Base-by-base conservation (phyloP, 53 echinoderm and acorn worm genomes). In the Stichopus horrens region DNA sequence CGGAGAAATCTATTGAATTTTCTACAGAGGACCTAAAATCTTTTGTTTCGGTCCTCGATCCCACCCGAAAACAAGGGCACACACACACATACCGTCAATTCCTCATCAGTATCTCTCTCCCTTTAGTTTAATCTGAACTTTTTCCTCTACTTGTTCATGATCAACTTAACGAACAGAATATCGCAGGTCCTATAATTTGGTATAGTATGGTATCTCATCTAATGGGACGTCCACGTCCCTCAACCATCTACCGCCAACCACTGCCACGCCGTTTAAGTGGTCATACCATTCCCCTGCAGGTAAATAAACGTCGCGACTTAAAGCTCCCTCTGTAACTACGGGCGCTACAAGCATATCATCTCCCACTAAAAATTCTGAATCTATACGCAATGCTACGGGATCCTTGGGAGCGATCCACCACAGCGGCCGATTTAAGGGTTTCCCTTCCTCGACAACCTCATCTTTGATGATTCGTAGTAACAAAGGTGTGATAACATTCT, bases 381-480 rank as follows among this genome's bases (percentile, higher is more conserved):
- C 96, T 9, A 89, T 93, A n/a, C 37, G 11, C 5, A 90, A 66
- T 5, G 96, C 92, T 8, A 90, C 88, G 83, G 76, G 87, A 56
- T 94, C 94, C 11, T 91, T 66, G 1, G 96, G 96, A 2, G 94
- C 94, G 54, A 96, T 93, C 96, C 96, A 96, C 96, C 96, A 96
- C 5, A 96, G 53, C 10, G 96, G 96, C 14, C 94, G 92, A 73
- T 95, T 90, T 73, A 96, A 89, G 55, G 94, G 94, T 73, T 92
- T 85, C 54, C 94, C 96, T 76, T 85, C 82, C 20, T 88, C 59
- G 21, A 90, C 81, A 9, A 92, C 88, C 74, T 95, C 94, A 22
- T 85, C 73, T 73, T 88, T 56, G 23, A 94, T 94, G 16, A 93
- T 88, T 9, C 83, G 66, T 54, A 96, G 79, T 54, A 96, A 75